Conservation (phyloP, 2,797 vertebrate genomes). For the Scomberomorus guttatus region DNA sequence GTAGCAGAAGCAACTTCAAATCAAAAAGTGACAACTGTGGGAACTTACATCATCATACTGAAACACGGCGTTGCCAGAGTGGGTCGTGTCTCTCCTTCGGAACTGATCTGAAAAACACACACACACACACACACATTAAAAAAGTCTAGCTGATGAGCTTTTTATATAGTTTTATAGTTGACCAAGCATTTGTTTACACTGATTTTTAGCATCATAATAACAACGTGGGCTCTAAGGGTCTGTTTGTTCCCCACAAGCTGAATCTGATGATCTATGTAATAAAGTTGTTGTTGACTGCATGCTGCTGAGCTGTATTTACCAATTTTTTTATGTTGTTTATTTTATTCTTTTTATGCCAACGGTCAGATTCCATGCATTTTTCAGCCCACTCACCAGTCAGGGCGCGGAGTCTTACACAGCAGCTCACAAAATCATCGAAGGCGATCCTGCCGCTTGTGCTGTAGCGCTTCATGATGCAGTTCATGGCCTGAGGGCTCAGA, state of each 20-base stretch:
- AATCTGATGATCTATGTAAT: too few relatives aligned
- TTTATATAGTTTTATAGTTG: not conserved
- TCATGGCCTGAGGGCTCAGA: conserved; percentile 92
- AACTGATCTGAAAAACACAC: conserved; percentile 68
- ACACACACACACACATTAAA: conserved; percentile 9
- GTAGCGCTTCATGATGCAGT: conserved; percentile 89
- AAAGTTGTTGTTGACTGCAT: not conserved
- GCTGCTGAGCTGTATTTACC: not conserved
- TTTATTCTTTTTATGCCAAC: not conserved
- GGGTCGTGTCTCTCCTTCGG: conserved; percentile 65
- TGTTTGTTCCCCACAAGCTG: not conserved
- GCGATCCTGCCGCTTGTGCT: conserved; percentile 88
- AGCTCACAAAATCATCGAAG: conserved; percentile 96
- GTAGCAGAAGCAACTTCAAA: not conserved
- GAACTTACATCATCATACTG: conserved; percentile 78
- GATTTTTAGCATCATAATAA: not conserved
- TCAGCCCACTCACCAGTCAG: conserved; percentile 89
- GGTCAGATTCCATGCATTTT: not conserved
- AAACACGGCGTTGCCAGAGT: conserved; percentile 62
- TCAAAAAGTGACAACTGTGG: not conserved
- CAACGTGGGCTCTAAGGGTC: not conserved
- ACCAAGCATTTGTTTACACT: not conserved
- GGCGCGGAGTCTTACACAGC: conserved; percentile 91
- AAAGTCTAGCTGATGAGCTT: conserved; percentile 8
- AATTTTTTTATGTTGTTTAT: too few relatives aligned